Conservation (phyloP, 2,797 vertebrate genomes). For the Hemibagrus guttatus region DNA sequence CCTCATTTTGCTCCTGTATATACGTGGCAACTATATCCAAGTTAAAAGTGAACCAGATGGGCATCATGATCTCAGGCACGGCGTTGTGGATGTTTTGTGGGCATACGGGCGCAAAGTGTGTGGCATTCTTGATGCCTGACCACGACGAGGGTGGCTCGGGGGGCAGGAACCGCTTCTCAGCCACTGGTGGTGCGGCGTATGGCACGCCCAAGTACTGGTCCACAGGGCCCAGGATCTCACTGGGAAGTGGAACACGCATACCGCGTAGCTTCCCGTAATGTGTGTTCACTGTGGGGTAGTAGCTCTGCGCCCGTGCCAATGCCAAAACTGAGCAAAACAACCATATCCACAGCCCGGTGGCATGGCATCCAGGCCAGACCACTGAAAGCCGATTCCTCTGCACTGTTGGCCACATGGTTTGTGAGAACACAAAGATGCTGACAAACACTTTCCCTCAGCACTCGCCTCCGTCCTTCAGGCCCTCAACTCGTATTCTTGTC, state of each 20-base stretch:
- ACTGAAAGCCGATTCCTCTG: constrained; percentile 69
- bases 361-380: constrained; percentile 55
- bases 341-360: constrained; percentile 84
- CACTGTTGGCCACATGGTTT: constrained; percentile 79
- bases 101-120: constrained; percentile 96
- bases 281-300: constrained; percentile 95
- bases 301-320: constrained; percentile 81
- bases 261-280: constrained; percentile 97
- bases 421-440: constrained; percentile 65
- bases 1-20: constrained; percentile 98
- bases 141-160: constrained; percentile 94
- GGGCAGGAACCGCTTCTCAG: constrained; percentile 96
- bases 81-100: constrained; percentile 99
- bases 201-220: constrained; percentile 97
- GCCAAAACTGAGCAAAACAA: constrained; percentile 80
- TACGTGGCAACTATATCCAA: constrained; percentile 98
- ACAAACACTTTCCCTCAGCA: constrained; percentile 47
- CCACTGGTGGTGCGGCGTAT: constrained; percentile 88
- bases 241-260: constrained; percentile 89
- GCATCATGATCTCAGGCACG: constrained; percentile 99
- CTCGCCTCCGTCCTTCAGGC: constrained; percentile 57
- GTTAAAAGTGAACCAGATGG: constrained; percentile 99
- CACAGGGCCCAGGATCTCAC: constrained; percentile 96
- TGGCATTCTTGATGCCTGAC: constrained; percentile 98
- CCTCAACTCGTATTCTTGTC: constrained; percentile 61